Evolutionary conservation across 2,888 invertebrate genomes (phyloP), one percentile per base, ranked within the genome.

Genomic region (Drosophila picticornis): DNA sequence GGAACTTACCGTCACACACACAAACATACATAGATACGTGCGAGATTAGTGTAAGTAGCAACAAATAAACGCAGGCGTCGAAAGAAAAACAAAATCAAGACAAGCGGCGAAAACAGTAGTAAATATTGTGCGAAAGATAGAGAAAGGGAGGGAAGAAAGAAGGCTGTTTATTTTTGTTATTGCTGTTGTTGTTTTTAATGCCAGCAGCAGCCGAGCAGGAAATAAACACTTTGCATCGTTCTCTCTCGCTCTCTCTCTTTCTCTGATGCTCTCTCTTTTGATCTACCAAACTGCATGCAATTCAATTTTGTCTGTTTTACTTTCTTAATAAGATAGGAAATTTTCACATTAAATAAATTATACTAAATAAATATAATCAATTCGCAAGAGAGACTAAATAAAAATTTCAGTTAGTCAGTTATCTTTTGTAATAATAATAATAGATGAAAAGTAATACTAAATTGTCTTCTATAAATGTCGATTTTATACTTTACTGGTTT

Each of bases 1-100:
- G 90, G 86, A 87, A 90, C 89, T 87, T 71, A 27, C 71, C 61
- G 57, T 63, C 78, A 60, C 77, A 60, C 60, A 55, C 64, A 64
- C 75, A 68, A 48, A 53, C 69, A 70, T 56, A 4, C 25, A 46
- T 46, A 38, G 27, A 38, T 29, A 40, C 38, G 38, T 53, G 59
- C 51, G 38, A 76, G 81, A 78, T 81, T 77, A 76, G 72, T 46
- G 25, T 59, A 62, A 76, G 76, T 65, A 68, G 81, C 81, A 89
- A 76, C 74, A 83, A 75, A 77, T 77, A 77, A 85, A 70, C 65
- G 66, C 69, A 80, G 75, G 63, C 70, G 71, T 66, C 73, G 71
- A 72, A 70, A 83, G 69, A 66, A 72, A 73, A 82, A 79, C 57
- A 68, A 64, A 65, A 59, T 40, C 62, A 76, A 36, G 25, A 55